Conservation (phyloP, 2,113 vertebrate species). For the Neomonachus schauinslandi region DNA sequence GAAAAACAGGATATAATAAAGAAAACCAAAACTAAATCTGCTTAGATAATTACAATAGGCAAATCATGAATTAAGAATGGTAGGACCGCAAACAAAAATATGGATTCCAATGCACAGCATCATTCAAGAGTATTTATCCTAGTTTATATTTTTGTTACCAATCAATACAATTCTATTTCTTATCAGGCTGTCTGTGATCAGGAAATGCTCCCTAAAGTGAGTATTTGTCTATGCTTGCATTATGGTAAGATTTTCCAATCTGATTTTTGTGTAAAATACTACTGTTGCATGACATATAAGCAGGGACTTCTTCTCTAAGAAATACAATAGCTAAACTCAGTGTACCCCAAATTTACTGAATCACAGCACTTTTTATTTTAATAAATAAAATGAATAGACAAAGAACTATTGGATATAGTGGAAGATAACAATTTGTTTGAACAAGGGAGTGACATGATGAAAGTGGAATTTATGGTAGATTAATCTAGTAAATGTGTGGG, state of each 20-base stretch:
- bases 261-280: constrained; percentile 26
- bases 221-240: not conserved
- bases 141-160: constrained; percentile 17
- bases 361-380: not conserved
- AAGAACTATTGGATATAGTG: not conserved
- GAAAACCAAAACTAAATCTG: constrained; percentile 67
- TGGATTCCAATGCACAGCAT: not conserved
- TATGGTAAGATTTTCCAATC: not conserved
- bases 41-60: constrained; percentile 67
- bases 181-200: not conserved
- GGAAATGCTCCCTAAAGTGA: not conserved
- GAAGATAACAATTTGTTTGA: constrained; percentile 13
- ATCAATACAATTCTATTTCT: not conserved
- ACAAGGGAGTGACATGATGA: not conserved
- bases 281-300: not conserved
- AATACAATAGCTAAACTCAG: not conserved
- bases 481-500: not conserved
- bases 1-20: constrained; percentile 60
- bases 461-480: not conserved
- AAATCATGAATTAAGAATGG: constrained; percentile 60
- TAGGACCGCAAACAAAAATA: constrained; percentile 41
- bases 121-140: not conserved
- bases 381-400: constrained; percentile 12
- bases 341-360: not conserved
- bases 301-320: not conserved